Evolutionary conservation across 2,113 vertebrate genomes (phyloP), one percentile per base, ranked within the genome.

Genomic region (Cisticola juncidis): DNA sequence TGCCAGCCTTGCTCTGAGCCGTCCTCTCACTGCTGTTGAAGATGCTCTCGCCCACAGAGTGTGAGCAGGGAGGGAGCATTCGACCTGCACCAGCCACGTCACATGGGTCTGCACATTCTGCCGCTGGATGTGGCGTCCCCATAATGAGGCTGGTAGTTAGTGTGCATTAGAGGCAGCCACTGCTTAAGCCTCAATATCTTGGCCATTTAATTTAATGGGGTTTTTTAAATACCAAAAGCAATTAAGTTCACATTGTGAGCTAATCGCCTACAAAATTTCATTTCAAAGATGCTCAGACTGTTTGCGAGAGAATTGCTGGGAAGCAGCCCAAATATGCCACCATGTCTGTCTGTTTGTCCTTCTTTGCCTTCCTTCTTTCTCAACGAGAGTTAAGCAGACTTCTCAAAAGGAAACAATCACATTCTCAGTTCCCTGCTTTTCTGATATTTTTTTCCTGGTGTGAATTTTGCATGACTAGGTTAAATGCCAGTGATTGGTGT

Each of bases 201-300:
- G 9, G 83, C 91, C 92, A 89, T 97, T 97, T 97, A 97, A 94
- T 96, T 97, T 97, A 95, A 97, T 97, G 96, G 87, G 9, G 0
- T 90, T 96, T 96, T 96, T 97, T 95, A 96, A 97, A 96, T 95
- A 97, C 96, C 96, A 83, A 89, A 97, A 97, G 96, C 96, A 95
- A 97, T 97, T 97, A 97, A 96, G 96, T 92, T 97, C 96, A 94
- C 96, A 97, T 96, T 96, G 91, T 94, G 94, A 97, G 77, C 96
- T 97, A 97, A 97, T 97, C 38, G 20, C 90, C 96, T 96, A 96
- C 94, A 96, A 95, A 97, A 97, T 97, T 97, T 97, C 90, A 95
- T 95, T 97, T 97, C 88, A 53, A 85, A 96, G 91, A 96, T 95
- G 90, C 92, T 91, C 74, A 62, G 64, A 64, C 73, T 96, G 86